Evolutionary conservation across 1,140 invertebrate genomes (phyloP).

Genomic region (Ooceraea biroi): DNA sequence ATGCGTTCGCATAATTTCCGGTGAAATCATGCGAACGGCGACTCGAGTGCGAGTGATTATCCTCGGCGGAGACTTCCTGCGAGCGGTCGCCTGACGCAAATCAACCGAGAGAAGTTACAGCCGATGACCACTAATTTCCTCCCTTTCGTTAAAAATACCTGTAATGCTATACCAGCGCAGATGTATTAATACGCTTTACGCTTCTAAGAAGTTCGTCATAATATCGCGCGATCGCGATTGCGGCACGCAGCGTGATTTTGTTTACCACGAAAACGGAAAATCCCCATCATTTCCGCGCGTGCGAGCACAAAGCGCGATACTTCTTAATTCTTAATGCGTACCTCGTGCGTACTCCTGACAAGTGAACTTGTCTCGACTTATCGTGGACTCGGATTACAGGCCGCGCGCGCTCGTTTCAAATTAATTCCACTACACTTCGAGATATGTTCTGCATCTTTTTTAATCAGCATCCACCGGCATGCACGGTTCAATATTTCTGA

Average conservation of each 20-base stretch:
- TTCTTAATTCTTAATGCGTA: conserved; percentile 8
- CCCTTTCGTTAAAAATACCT: not conserved
- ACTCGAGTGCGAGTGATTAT: conserved; percentile 30
- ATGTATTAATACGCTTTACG: not conserved
- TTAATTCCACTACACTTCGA: conserved; percentile 16
- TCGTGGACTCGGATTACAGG: conserved; percentile 32
- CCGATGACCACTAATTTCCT: conserved; percentile 47
- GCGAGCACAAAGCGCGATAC: not conserved
- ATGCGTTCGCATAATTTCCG: conserved; percentile 57
- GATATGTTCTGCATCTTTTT: conserved; percentile 3
- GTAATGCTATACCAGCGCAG: not conserved
- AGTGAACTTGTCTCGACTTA: conserved; percentile 32
- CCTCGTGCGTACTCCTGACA: not conserved
- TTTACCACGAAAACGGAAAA: not conserved
- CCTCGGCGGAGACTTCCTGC: conserved; percentile 30
- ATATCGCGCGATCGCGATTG: not conserved
- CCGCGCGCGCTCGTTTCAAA: not conserved
- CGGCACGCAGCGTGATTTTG: not conserved
- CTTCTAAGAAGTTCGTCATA: not conserved
- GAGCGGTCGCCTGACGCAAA: conserved; percentile 26
- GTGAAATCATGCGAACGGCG: conserved; percentile 45
- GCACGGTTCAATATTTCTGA: not conserved
- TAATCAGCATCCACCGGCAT: conserved; percentile 14
- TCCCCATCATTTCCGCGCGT: not conserved
- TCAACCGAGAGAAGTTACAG: conserved; percentile 34